Evolutionary conservation across 2,888 invertebrate genomes (phyloP).

Genomic region (Clepsis dumicolana): DNA sequence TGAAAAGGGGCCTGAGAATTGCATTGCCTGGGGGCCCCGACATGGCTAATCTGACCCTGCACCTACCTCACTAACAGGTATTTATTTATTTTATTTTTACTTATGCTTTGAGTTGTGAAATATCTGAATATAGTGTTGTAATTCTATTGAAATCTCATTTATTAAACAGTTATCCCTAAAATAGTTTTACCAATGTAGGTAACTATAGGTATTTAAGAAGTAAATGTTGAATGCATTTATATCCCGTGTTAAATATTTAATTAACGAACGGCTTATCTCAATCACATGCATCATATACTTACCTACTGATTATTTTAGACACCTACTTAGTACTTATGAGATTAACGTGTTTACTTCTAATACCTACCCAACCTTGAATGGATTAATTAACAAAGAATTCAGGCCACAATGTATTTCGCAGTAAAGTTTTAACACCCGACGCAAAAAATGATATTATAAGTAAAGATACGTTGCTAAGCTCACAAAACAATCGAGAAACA

Average conservation of each 20-base stretch:
- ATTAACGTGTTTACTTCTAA: not conserved
- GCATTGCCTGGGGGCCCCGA: too few relatives aligned
- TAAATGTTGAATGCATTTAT: not conserved
- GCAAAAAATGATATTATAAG: not conserved
- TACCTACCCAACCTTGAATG: not conserved
- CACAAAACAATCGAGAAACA: too few relatives aligned
- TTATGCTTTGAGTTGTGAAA: not conserved
- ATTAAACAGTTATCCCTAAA: not conserved
- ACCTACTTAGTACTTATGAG: slow-evolving; percentile 10
- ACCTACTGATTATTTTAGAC: slow-evolving; percentile 6
- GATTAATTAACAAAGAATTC: slow-evolving; percentile 4
- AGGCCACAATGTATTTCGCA: not conserved
- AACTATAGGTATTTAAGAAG: not conserved
- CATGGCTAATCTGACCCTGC: too few relatives aligned
- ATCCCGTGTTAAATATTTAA: not conserved
- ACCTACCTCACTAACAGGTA: not conserved
- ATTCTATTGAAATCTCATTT: not conserved
- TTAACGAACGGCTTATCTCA: not conserved
- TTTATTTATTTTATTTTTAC: not conserved
- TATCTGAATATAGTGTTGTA: not conserved
- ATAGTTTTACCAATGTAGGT: not conserved
- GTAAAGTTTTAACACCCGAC: not conserved
- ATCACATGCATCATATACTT: slow-evolving; percentile 2
- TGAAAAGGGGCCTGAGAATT: too few relatives aligned
- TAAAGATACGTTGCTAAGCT: not conserved